These are phyloP conservation scores for Hetaerina americana DNA, from an alignment of 1,140 invertebrate genomes.

Conservation along the genomic window DNA sequence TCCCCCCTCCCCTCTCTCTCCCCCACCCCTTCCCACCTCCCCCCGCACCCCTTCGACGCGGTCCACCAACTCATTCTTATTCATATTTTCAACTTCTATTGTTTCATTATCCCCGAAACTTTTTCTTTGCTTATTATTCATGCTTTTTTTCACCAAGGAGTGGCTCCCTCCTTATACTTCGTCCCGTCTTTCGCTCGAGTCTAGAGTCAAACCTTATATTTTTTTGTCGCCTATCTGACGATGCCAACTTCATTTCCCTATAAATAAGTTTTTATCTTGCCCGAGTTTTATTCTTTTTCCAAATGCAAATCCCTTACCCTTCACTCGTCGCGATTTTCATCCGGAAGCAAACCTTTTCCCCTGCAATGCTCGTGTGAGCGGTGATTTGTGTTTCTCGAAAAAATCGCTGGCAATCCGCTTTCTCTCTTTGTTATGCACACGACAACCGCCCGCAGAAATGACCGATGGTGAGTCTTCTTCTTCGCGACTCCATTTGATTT, in stretches of 20 bases:
- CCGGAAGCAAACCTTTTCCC: too few relatives aligned
- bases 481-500: too few relatives aligned
- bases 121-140: not conserved
- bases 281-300: too few relatives aligned
- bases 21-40: not conserved
- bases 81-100: not conserved
- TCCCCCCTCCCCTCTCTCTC: not conserved
- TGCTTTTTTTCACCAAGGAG: not conserved
- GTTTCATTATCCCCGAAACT: not conserved
- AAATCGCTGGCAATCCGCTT: too few relatives aligned
- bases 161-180: not conserved
- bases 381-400: too few relatives aligned
- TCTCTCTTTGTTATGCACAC: too few relatives aligned
- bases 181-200: too few relatives aligned
- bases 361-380: too few relatives aligned
- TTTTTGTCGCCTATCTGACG: not conserved
- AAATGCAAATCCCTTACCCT: not conserved
- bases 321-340: not conserved
- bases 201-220: too few relatives aligned
- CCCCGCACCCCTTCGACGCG: not conserved
- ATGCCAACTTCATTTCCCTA: not conserved
- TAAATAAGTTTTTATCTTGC: not conserved
- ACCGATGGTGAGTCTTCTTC: too few relatives aligned
- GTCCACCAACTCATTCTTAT: not conserved
- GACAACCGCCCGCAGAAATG: too few relatives aligned